Percentiles rank a stretch among this genome's conserved stretches.
These are phyloP conservation scores for Microcebus murinus DNA, from an alignment of 2,113 vertebrate species.

Conservation along the genomic window DNA sequence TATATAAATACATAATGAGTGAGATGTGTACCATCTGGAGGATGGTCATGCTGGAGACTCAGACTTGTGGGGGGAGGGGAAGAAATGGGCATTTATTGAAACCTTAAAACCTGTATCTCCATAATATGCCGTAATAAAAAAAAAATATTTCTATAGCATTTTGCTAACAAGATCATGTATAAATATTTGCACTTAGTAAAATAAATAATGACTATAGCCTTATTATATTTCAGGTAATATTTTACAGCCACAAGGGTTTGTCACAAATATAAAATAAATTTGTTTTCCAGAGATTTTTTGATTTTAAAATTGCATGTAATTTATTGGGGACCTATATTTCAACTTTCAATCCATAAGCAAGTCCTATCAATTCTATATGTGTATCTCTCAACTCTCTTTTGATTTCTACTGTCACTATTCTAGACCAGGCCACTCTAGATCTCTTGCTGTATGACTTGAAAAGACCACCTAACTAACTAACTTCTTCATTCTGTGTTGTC, in stretches of 20 bases:
- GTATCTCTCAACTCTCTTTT: not conserved
- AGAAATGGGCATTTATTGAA: too few species aligned
- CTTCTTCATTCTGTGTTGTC: not conserved
- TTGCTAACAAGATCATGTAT: not conserved
- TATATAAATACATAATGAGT: too few species aligned
- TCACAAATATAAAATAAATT: not conserved
- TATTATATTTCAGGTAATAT: not conserved
- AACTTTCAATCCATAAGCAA: not conserved
- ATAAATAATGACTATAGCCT: not conserved
- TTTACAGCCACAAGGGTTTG: not conserved
- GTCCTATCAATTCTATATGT: not conserved
- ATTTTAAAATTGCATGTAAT: constrained; percentile 7
- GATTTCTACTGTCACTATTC: not conserved
- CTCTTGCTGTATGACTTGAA: not conserved
- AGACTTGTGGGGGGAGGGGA: too few species aligned
- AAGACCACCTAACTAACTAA: not conserved
- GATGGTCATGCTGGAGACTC: too few species aligned
- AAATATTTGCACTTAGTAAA: not conserved
- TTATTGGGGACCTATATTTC: not conserved
- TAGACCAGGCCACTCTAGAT: not conserved
- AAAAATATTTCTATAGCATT: not conserved
- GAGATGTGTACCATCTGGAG: too few species aligned
- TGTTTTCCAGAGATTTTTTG: not conserved
- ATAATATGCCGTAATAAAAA: too few species aligned
- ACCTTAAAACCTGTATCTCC: too few species aligned